phyloP scores from a whole-genome alignment of 2,113 vertebrate genomes.

The Brevimyrus niger region DNA sequence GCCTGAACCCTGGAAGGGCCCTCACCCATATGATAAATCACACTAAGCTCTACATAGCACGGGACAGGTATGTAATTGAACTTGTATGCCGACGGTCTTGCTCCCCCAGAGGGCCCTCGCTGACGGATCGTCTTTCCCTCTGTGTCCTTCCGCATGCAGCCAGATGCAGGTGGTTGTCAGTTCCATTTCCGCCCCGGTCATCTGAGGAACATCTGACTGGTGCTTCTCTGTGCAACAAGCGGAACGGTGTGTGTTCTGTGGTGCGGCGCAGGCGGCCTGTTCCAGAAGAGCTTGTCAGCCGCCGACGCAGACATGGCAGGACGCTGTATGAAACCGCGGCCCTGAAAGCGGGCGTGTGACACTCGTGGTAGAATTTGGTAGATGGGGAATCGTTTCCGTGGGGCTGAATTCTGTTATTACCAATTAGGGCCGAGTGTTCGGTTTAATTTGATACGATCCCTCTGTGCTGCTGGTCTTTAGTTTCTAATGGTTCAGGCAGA shows the following conservation, averaged over 20 bases:
- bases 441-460: background rate
- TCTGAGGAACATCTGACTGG: background rate
- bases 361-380: background rate
- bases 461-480: background rate
- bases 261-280: background rate
- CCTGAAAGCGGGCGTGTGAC: background rate
- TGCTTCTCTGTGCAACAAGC: constrained; percentile 18
- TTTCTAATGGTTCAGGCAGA: background rate
- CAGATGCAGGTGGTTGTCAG: background rate
- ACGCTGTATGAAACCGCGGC: background rate
- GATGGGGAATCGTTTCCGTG: background rate
- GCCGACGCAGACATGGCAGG: background rate
- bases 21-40: background rate
- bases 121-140: background rate
- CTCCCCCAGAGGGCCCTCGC: background rate
- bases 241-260: background rate
- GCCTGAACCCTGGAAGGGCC: background rate
- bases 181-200: background rate
- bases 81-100: background rate
- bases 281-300: background rate
- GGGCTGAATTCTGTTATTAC: background rate
- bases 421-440: background rate
- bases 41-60: background rate
- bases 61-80: constrained; percentile 1
- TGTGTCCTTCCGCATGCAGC: background rate